Evolutionary conservation across 2,113 vertebrate species (phyloP).

Genomic region (Chloropsis hardwickii): DNA sequence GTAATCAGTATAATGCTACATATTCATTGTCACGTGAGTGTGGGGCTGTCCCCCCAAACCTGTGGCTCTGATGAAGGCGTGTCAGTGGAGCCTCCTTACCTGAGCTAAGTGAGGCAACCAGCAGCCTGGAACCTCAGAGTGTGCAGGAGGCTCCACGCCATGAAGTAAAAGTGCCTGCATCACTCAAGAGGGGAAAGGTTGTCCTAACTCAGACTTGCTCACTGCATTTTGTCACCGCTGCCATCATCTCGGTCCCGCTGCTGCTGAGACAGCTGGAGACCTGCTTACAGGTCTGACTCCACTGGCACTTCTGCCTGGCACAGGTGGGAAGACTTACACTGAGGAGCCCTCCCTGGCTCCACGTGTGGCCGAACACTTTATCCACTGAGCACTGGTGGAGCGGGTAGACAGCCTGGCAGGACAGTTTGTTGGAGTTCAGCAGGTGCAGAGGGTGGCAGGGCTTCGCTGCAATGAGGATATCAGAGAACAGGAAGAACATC

Average conservation of each 20-base stretch:
- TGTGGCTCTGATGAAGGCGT: not conserved
- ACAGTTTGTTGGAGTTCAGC: conserved; percentile 77
- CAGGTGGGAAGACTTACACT: conserved; percentile 79
- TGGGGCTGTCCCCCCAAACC: not conserved
- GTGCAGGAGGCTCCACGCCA: not conserved
- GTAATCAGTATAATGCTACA: not conserved
- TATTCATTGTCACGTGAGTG: not conserved
- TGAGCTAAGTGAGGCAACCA: not conserved
- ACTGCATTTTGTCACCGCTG: not conserved
- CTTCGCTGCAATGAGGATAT: conserved; percentile 83
- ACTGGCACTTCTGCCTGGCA: not conserved
- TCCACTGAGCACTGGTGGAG: conserved; percentile 83
- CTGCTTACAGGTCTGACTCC: not conserved
- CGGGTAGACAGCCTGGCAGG: conserved; percentile 78
- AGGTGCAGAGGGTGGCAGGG: conserved; percentile 79
- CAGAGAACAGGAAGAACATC: conserved; percentile 95
- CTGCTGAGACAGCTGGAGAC: not conserved
- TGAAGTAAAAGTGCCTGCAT: not conserved
- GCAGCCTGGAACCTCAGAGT: not conserved
- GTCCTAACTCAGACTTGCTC: not conserved
- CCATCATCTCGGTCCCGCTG: not conserved
- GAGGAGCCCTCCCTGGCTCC: conserved; percentile 88
- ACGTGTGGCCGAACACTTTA: conserved; percentile 92
- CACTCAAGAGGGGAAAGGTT: not conserved
- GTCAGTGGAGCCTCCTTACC: not conserved